Base-by-base conservation (phyloP, 2,797 vertebrate species). In the Sebastes vulpes region DNA sequence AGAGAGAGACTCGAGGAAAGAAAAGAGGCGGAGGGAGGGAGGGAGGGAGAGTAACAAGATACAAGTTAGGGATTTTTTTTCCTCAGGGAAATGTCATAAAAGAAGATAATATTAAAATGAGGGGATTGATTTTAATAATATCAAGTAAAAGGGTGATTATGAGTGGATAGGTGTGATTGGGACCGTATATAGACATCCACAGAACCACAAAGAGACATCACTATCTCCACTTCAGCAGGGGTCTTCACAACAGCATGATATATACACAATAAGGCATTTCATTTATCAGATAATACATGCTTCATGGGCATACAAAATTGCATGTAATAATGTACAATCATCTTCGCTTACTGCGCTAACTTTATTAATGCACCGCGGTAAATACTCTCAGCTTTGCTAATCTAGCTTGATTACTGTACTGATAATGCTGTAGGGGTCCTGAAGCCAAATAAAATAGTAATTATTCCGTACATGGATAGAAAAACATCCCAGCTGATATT, bases 71-170 rank as follows among this genome's bases (percentile, higher is more conserved):
- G n/a, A n/a, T 59, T 66, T n/a, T 46, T 48, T 65, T 38, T n/a
- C 60, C 79, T 63, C n/a, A 18, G 29, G 72, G 61, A 82, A 76
- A 80, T 85, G 53, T 61, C 74, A 78, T 64, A 58, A 57, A 80
- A 69, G 42, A 28, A 66, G 57, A 70, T 63, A 52, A 46, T 66
- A 58, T 16, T 65, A 14, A 75, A 75, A 59, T 68, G 18, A 67
- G 12, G 14, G 18, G 16, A 54, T 42, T 65, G 26, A 78, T 75
- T 82, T 77, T 70, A 79, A 79, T 76, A 80, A 79, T 58, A 65
- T 65, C 9, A 21, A 57, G 65, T 68, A 54, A 69, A 79, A 61
- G 29, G 42, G 5, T 69, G 64, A 80, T 79, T 60, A 61, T 70
- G 35, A 81, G 65, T 53, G 26, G 52, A 64, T 58, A 31, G n/a